A percentile compares a stretch with the other conserved stretches of the same genome.
Conservation (phyloP, 2,797 vertebrate genomes). For the Bovichtus diacanthus region DNA sequence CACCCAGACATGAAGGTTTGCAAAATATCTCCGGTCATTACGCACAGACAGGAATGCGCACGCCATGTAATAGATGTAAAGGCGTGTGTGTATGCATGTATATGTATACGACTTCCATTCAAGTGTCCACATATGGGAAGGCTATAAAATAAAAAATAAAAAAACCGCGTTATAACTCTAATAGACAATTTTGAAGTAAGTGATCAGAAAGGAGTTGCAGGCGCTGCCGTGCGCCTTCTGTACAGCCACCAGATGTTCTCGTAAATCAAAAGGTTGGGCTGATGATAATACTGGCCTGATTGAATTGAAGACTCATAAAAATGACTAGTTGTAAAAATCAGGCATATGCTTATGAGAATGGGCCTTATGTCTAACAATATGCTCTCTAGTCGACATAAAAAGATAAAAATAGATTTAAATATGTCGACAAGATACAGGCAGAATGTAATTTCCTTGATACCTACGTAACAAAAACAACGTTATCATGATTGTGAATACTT, state of each 20-base stretch:
- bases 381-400: conserved; percentile 65
- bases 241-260: conserved; percentile 71
- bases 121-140: conserved; percentile 67
- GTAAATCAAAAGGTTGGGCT: conserved; percentile 76
- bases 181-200: conserved; percentile 70
- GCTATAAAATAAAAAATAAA: conserved; percentile 74
- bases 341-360: conserved; percentile 72
- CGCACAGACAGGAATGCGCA: conserved; percentile 41
- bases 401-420: conserved; percentile 49
- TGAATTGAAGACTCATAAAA: conserved; percentile 74
- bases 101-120: conserved; percentile 24
- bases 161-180: conserved; percentile 57
- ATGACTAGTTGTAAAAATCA: conserved; percentile 63
- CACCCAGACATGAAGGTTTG: conserved; percentile 52
- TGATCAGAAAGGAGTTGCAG: conserved; percentile 67
- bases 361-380: conserved; percentile 77
- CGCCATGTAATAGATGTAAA: conserved; percentile 38
- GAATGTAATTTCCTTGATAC: conserved; percentile 31
- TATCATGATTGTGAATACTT: not conserved
- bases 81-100: not conserved
- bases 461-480: not conserved
- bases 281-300: conserved; percentile 80
- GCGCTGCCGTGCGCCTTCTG: conserved; percentile 37
- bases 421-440: conserved; percentile 9
- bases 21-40: conserved; percentile 58